Evolutionary conservation across 2,888 invertebrate species (phyloP).

Genomic region (Endotricha flammealis): DNA sequence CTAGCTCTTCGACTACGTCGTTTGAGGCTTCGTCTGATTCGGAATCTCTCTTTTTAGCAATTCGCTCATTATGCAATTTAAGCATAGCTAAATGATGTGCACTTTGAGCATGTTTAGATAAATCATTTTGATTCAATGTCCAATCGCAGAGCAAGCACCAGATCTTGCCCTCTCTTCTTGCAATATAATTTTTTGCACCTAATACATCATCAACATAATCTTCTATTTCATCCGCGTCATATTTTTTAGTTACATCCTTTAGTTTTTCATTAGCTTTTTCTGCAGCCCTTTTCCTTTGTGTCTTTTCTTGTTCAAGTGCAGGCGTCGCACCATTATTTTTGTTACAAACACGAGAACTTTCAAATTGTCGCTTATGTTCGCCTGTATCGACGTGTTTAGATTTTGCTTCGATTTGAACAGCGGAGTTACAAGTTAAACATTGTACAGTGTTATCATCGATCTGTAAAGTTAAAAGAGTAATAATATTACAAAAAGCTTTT

Average conservation of each 20-base stretch:
- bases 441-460: constrained; percentile 39
- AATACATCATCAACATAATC: too few relatives aligned
- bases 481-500: too few relatives aligned
- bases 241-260: neutral
- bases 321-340: neutral
- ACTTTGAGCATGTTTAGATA: constrained; percentile 18
- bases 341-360: constrained; percentile 13
- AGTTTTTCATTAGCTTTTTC: neutral
- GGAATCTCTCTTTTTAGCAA: constrained; percentile 5
- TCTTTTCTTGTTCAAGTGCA: neutral
- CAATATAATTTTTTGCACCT: constrained; percentile 17
- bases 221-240: too few relatives aligned
- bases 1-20: neutral
- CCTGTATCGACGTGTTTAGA: constrained; percentile 22
- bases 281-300: neutral
- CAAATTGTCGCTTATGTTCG: constrained; percentile 24
- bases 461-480: constrained; percentile 25
- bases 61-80: constrained; percentile 25
- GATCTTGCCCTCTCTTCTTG: constrained; percentile 18
- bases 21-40: neutral
- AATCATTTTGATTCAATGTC: constrained; percentile 13
- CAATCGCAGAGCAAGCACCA: constrained; percentile 33
- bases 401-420: constrained; percentile 21
- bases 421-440: constrained; percentile 41
- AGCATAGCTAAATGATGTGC: constrained; percentile 28